Evolutionary conservation across 2,797 vertebrate genomes (phyloP), one percentile per base, ranked within the genome.

Genomic region (Alectoris magna): DNA sequence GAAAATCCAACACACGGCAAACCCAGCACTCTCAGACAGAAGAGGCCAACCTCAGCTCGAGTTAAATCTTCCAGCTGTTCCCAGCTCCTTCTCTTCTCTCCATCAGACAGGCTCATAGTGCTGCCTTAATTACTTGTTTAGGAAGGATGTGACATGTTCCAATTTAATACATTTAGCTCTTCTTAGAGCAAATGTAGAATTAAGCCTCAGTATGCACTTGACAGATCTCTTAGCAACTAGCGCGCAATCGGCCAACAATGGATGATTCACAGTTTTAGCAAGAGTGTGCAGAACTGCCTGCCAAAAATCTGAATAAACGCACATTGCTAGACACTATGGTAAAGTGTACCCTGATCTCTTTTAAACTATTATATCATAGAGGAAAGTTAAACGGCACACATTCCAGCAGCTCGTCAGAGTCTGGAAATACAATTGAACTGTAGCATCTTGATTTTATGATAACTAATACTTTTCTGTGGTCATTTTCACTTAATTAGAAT

Each of bases 271-370:
- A 91, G 96, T 96, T 97, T 96, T 90, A 97, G 95, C 95, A 87
- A 91, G 96, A 96, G 95, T 97, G 96, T 93, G 93, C 97, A 96
- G 97, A 96, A 97, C 85, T 89, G 96, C 91, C 95, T 97, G 97
- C 97, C 98, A 98, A 97, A 97, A 94, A 97, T 95, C 97, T 97
- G 97, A 97, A 98, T 96, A 97, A 96, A 97, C 94, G 97, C 97
- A 96, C 97, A 97, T 97, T 97, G 97, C 97, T 97, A 98, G 97
- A 98, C 97, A 96, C 97, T 97, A 96, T 88, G 97, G 97, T 97
- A 98, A 98, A 97, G 97, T 70, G 97, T 95, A 97, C 96, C 90
- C 96, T 97, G 97, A 97, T 97, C 97, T 97, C 97, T 97, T 97
- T 97, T 96, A 97, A 97, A 98, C 96, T 95, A 97, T 97, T 97